These are phyloP conservation scores for Odontomachus brunneus DNA, from an alignment of 1,140 invertebrate genomes.

Conservation along the genomic window DNA sequence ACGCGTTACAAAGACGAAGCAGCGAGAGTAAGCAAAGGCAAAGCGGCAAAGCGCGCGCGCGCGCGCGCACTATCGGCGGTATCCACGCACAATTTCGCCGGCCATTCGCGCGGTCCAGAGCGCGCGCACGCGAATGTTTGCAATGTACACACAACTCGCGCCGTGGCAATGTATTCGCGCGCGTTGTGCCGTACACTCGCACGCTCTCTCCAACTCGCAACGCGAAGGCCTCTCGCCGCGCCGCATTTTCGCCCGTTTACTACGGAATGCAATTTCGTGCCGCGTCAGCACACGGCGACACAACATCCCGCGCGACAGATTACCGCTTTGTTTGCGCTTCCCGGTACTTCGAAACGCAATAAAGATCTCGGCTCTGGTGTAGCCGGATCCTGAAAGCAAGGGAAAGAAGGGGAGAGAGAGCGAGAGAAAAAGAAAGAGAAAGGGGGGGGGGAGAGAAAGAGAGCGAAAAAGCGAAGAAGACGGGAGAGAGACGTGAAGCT, in stretches of 20 bases:
- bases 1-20: slow-evolving; percentile 24
- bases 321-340: slow-evolving; percentile 74
- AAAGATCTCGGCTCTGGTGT: slow-evolving; percentile 65
- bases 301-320: slow-evolving; percentile 73
- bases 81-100: slow-evolving; percentile 53
- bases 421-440: not conserved
- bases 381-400: not conserved
- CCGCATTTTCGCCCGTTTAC: slow-evolving; percentile 75
- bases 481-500: slow-evolving; percentile 15
- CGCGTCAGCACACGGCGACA: slow-evolving; percentile 47
- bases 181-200: not conserved
- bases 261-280: slow-evolving; percentile 77
- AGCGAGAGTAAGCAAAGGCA: slow-evolving; percentile 5
- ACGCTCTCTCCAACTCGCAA: not conserved
- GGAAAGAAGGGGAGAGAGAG: not conserved
- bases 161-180: not conserved
- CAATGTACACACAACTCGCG: slow-evolving; percentile 36
- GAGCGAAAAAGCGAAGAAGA: not conserved
- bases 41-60: slow-evolving; percentile 12
- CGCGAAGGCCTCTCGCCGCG: slow-evolving; percentile 20
- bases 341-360: slow-evolving; percentile 75
- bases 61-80: not conserved
- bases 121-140: slow-evolving; percentile 62
- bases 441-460: not conserved
- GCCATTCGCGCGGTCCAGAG: slow-evolving; percentile 28